Base-by-base conservation (phyloP, 2,797 vertebrate genomes). In the Smutsia temminckii region DNA sequence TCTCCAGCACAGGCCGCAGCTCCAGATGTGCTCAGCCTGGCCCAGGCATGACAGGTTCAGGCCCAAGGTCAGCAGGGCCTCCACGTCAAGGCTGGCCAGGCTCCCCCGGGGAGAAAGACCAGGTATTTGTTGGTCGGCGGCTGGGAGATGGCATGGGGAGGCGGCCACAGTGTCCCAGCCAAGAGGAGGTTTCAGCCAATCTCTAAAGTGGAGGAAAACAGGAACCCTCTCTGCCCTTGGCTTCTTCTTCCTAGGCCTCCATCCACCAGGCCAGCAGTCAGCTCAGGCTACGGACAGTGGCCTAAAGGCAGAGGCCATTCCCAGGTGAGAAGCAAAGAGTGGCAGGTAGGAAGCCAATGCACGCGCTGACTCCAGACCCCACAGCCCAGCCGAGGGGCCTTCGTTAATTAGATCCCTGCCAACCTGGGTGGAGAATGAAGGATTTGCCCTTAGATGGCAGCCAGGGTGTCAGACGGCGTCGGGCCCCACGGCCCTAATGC, bases 31-130 rank as follows among this genome's bases (percentile, higher is more conserved):
- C 97, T 99, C 98, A 61, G 98, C 98, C 97, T 97, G 99, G 71
- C 98, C 98, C 97, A 99, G 98, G 32, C 96, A 95, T 0, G 98
- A 98, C 93, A 99, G 98, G 87, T 99, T 99, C 78, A 99, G 89
- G 57, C 97, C 98, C 98, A 99, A 98, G 93, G 98, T 98, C 97
- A 99, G 98, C 40, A 98, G 99, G 29, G 96, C 95, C 74, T 99
- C 99, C 1, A 98, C 98, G 95, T 99, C 99, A 96, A 99, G 89
- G 78, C 99, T 99, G 98, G 99, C 99, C 98, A 99, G 97, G 95
- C 98, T 99, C 95, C 99, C 98, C 0, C 81, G 9, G 0, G 97
- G 96, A 40, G 46, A 4, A 20, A 93, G 68, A 81, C n/a, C 85
- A 64, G 69, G 51, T 34, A 29, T 55, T 29, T 77, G 61, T 8